phyloP scores from a whole-genome alignment of 1,140 invertebrate genomes.

The Holcopasites calliopsidis region DNA sequence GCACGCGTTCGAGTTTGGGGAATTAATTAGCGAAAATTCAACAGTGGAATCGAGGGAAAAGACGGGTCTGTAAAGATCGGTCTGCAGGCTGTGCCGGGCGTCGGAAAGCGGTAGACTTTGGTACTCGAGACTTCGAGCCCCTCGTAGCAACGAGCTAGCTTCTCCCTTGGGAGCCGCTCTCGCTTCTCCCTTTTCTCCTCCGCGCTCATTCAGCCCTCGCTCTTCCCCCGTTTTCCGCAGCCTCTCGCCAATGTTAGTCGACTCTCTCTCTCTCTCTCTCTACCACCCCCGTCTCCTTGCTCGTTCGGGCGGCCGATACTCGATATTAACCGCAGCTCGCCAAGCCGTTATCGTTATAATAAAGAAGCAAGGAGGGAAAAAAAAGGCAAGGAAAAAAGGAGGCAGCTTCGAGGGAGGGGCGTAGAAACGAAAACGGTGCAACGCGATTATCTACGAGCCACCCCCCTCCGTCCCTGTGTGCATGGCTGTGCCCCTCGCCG shows the following conservation, averaged over 20 bases:
- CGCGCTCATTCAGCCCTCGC: constrained; percentile 39
- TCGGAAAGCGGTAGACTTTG: constrained; percentile 59
- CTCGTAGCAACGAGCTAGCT: constrained; percentile 60
- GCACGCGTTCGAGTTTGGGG: constrained; percentile 57
- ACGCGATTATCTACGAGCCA: constrained; percentile 53
- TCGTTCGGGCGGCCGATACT: constrained; percentile 46
- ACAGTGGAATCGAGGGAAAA: constrained; percentile 58
- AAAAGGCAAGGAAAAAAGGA: background rate
- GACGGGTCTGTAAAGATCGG: constrained; percentile 58
- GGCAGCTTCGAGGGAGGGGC: background rate
- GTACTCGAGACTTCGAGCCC: constrained; percentile 70
- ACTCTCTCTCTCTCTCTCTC: background rate
- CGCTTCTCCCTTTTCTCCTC: constrained; percentile 8
- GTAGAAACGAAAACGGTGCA: constrained; percentile 44
- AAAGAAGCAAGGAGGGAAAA: constrained; percentile 49
- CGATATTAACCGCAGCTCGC: constrained; percentile 61
- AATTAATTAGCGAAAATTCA: constrained; percentile 75
- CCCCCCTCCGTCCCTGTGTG: constrained; percentile 17
- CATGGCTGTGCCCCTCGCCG: constrained; percentile 33
- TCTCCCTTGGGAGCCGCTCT: constrained; percentile 52
- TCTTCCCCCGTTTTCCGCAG: constrained; percentile 46
- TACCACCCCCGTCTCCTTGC: background rate
- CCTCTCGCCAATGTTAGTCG: constrained; percentile 24
- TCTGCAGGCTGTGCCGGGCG: constrained; percentile 35
- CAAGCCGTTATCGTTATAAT: constrained; percentile 63